phyloP scores from a whole-genome alignment of 1,140 invertebrate species.

The Drosophila tani region DNA sequence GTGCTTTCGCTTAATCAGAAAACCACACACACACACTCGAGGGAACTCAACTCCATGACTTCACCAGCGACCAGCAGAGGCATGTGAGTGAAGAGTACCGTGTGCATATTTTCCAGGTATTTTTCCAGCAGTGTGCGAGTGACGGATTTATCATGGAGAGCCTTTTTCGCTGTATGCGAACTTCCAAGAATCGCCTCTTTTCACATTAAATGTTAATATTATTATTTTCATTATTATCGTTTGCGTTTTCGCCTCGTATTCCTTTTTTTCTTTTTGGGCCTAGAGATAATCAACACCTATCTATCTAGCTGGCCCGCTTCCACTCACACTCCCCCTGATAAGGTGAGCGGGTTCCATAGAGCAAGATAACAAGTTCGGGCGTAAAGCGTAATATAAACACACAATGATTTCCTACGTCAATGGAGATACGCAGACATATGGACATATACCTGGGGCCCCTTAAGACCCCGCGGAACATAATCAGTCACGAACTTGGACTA shows the following conservation, averaged over 20 bases:
- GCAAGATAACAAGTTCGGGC: conserved; percentile 28
- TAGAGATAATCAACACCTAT: conserved; percentile 49
- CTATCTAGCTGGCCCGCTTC: background rate
- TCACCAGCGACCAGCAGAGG: conserved; percentile 33
- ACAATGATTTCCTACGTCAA: conserved; percentile 46
- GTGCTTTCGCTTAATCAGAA: conserved; percentile 80
- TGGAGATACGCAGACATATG: conserved; percentile 30
- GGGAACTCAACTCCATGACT: conserved; percentile 64
- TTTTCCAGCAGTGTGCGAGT: conserved; percentile 38
- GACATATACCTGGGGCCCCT: conserved; percentile 24
- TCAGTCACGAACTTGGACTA: conserved; percentile 67
- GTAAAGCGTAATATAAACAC: conserved; percentile 52
- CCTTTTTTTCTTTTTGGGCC: conserved; percentile 16
- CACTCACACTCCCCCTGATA: conserved; percentile 25
- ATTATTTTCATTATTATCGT: conserved; percentile 62
- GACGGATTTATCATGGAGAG: conserved; percentile 62
- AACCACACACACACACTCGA: conserved; percentile 43
- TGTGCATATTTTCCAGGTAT: conserved; percentile 78
- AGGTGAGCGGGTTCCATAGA: background rate
- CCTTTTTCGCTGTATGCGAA: conserved; percentile 43
- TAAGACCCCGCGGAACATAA: conserved; percentile 59
- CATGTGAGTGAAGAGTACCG: conserved; percentile 56
- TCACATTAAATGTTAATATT: conserved; percentile 77
- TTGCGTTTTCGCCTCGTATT: background rate
- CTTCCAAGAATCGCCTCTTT: conserved; percentile 66